phyloP scores from a whole-genome alignment of 2,797 vertebrate species.

The Tenualosa ilisha region DNA sequence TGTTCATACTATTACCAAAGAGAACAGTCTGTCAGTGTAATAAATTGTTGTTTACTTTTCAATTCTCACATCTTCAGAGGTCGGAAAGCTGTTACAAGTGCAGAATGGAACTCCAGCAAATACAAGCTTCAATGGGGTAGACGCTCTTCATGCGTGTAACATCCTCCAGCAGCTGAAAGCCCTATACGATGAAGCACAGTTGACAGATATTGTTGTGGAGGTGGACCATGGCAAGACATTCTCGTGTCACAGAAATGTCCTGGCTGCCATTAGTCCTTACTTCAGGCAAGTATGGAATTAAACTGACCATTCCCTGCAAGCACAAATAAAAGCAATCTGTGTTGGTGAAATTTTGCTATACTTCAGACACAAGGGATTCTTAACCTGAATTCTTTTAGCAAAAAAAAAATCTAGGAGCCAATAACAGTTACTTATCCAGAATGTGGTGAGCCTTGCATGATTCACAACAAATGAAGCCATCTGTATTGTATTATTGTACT shows the following conservation, averaged over 20 bases:
- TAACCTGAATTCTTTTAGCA: no score
- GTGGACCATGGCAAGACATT: conserved; percentile 98
- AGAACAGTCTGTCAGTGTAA: not conserved
- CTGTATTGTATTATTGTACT: no score
- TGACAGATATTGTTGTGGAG: conserved; percentile 97
- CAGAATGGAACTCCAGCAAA: conserved; percentile 90
- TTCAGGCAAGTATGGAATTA: conserved; percentile 83
- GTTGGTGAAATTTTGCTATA: no score
- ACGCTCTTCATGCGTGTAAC: conserved; percentile 94
- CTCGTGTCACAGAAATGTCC: conserved; percentile 97
- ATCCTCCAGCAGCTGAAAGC: conserved; percentile 96
- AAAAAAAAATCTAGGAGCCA: no score
- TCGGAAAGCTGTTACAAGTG: conserved; percentile 93
- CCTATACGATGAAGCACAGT: conserved; percentile 96
- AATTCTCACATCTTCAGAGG: conserved; percentile 72
- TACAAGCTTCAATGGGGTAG: conserved; percentile 87
- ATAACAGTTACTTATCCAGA: no score
- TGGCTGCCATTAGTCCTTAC: conserved; percentile 98
- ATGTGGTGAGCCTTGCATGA: no score
- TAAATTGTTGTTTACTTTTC: not conserved
- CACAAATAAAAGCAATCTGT: not conserved
- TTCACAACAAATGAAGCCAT: no score
- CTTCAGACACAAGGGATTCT: no score
- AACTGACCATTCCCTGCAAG: not conserved
- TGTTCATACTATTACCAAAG: not conserved